Conservation (phyloP, 2,113 vertebrate species). For the Pygathrix nemaeus region DNA sequence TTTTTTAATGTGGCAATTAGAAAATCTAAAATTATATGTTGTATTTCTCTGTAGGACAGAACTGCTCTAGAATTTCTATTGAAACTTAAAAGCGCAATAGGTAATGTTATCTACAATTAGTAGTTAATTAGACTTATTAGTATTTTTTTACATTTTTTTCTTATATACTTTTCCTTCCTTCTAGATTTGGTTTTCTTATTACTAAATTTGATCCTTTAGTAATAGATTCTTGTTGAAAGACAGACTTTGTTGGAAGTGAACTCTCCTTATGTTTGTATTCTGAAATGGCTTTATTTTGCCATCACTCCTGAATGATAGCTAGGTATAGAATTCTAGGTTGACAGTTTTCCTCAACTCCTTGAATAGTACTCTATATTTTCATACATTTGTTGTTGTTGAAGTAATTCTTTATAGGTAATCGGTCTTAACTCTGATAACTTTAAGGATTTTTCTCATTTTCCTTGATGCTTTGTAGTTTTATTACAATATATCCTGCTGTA, state of each 20-base stretch:
- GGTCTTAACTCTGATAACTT: not conserved
- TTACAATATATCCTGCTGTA: not conserved
- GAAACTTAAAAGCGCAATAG: conserved; percentile 25
- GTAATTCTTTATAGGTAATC: not conserved
- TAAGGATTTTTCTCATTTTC: not conserved
- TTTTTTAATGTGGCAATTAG: not conserved
- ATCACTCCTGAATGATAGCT: not conserved
- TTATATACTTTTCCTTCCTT: not conserved
- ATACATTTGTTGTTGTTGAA: not conserved
- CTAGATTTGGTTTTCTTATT: not conserved
- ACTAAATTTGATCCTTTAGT: not conserved
- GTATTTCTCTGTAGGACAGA: not conserved
- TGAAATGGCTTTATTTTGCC: not conserved
- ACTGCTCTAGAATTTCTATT: not conserved
- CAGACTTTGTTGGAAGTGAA: not conserved
- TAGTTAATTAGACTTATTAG: conserved; percentile 5
- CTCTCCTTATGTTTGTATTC: not conserved
- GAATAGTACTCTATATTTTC: not conserved
- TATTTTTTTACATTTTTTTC: not conserved
- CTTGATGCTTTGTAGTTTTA: not conserved
- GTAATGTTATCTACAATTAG: not conserved
- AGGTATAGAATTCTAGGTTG: not conserved
- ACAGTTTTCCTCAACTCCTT: not conserved
- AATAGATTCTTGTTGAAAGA: not conserved
- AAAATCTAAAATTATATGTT: conserved; percentile 22